These are phyloP conservation scores for Shinisaurus crocodilurus DNA, from an alignment of 2,113 vertebrate genomes.

Conservation along the genomic window DNA sequence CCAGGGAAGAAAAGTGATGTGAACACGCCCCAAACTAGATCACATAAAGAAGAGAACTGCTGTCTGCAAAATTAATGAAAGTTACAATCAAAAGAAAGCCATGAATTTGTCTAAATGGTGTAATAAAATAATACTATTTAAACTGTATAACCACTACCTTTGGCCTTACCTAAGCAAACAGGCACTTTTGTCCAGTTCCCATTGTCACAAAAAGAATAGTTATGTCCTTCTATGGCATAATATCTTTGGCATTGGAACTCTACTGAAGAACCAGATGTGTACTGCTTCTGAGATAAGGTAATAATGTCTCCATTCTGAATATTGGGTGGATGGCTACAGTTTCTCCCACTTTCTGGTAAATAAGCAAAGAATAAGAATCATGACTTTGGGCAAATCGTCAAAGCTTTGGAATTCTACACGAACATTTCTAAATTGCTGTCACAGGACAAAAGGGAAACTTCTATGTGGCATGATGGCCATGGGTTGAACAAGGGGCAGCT, in stretches of 20 bases:
- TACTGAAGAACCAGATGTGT: not conserved
- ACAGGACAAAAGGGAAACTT: not conserved
- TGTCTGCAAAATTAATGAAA: not conserved
- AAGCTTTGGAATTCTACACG: not conserved
- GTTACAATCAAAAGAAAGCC: not conserved
- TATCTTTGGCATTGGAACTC: slow-evolving; percentile 7
- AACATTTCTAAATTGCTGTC: not conserved
- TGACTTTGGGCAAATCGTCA: not conserved
- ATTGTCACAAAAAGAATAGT: slow-evolving; percentile 21
- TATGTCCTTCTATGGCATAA: slow-evolving; percentile 2
- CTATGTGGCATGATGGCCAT: not conserved
- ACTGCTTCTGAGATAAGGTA: not conserved
- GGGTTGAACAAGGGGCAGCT: not conserved
- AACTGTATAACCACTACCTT: no score
- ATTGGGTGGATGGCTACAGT: not conserved
- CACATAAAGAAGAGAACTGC: not conserved
- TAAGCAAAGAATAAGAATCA: not conserved
- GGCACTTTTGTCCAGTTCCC: slow-evolving; percentile 53
- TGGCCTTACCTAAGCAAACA: slow-evolving; percentile 55
- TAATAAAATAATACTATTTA: not conserved
- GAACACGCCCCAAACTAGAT: no score
- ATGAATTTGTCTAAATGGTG: not conserved
- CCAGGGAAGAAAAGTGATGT: not conserved
- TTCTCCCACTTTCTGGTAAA: not conserved
- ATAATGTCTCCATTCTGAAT: slow-evolving; percentile 3